A percentile compares a stretch with the other conserved stretches of the same genome.
Conservation (phyloP, 2,797 vertebrate genomes). For the Smutsia temminckii region DNA sequence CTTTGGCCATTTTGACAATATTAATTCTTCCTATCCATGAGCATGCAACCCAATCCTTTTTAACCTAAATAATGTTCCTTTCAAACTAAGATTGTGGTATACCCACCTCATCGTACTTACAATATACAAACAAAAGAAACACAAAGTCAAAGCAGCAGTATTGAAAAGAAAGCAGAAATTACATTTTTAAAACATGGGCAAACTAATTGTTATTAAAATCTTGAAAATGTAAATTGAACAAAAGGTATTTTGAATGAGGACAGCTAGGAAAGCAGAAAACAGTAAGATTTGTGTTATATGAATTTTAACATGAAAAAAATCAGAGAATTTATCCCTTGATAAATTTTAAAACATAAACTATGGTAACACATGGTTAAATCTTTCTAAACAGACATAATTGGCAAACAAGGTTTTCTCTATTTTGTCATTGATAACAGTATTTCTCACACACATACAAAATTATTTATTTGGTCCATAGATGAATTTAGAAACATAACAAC, state of each 20-base stretch:
- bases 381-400: constrained; percentile 1
- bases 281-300: neutral
- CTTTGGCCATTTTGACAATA: too few species aligned
- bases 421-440: neutral
- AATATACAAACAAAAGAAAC: constrained; percentile 63
- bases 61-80: neutral
- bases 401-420: neutral
- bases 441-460: neutral
- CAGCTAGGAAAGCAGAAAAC: neutral
- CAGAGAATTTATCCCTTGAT: neutral
- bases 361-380: neutral
- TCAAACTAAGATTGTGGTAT: neutral
- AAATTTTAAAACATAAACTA: neutral
- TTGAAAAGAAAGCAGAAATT: constrained; percentile 62
- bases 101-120: constrained; percentile 76
- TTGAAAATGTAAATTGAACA: neutral
- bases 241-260: neutral
- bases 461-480: neutral
- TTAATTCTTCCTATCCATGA: too few species aligned
- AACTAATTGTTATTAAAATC: constrained; percentile 29
- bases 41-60: neutral
- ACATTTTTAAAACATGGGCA: constrained; percentile 3
- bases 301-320: neutral
- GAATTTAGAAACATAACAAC: neutral
- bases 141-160: constrained; percentile 45